Conservation (phyloP, 2,113 vertebrate species). For the Cyanocitta stelleri region DNA sequence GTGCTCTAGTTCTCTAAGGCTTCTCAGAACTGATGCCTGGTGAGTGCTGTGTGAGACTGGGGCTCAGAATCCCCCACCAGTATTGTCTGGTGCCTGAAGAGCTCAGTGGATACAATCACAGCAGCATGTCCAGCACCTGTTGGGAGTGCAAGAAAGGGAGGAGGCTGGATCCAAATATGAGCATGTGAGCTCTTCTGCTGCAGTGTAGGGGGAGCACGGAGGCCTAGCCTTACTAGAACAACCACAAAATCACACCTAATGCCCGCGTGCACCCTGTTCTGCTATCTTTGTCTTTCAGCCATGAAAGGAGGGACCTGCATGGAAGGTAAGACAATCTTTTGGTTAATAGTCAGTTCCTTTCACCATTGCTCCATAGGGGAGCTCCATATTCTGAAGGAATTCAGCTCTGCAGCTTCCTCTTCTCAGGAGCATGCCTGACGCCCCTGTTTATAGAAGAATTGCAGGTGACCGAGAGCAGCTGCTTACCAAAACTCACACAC, state of each 20-base stretch:
- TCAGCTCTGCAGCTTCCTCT: not conserved
- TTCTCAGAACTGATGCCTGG: fast-evolving
- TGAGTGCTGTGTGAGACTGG: not conserved
- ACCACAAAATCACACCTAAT: not conserved
- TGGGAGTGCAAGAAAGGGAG: not conserved
- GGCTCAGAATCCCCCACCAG: not conserved
- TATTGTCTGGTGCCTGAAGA: not conserved
- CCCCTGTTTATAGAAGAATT: not conserved
- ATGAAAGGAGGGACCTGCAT: not conserved
- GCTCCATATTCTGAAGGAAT: not conserved
- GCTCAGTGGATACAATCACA: not conserved
- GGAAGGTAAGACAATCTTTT: not conserved
- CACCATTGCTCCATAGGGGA: not conserved
- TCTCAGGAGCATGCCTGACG: not conserved
- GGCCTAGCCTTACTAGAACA: not conserved
- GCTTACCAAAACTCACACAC: not conserved
- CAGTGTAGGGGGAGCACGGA: fast-evolving
- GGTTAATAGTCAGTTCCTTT: not conserved
- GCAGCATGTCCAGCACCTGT: not conserved
- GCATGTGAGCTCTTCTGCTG: not conserved
- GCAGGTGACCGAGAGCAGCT: not conserved
- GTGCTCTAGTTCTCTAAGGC: not conserved
- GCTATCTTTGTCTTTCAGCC: not conserved
- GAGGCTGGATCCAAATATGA: not conserved
- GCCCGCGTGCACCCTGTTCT: not conserved